These are phyloP conservation scores for Portunus trituberculatus DNA, from an alignment of 1,140 invertebrate species.

Conservation along the genomic window DNA sequence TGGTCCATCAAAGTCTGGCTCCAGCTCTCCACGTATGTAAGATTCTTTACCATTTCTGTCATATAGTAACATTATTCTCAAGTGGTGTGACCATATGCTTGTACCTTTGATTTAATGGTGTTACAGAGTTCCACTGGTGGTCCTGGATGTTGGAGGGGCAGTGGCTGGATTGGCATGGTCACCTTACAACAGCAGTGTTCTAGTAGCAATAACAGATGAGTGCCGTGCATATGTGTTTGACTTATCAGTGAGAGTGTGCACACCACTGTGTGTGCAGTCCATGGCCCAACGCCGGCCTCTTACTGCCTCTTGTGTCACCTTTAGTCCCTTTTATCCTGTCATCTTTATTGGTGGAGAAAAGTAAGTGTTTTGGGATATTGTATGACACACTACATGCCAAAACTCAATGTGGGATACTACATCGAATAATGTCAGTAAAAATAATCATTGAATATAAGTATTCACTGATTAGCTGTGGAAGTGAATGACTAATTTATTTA, in stretches of 20 bases:
- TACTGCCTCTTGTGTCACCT: constrained; percentile 91
- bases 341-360: constrained; percentile 88
- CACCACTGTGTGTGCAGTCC: constrained; percentile 92
- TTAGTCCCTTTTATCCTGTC: constrained; percentile 92
- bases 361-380: neutral
- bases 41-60: neutral
- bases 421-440: neutral
- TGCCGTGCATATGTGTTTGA: constrained; percentile 95
- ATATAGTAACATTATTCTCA: neutral
- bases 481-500: neutral
- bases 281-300: constrained; percentile 91
- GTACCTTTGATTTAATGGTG: neutral
- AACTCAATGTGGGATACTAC: neutral
- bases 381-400: neutral
- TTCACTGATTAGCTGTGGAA: neutral
- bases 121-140: constrained; percentile 87
- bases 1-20: constrained; percentile 98
- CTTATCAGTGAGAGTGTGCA: constrained; percentile 95
- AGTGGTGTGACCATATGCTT: neutral
- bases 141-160: constrained; percentile 93
- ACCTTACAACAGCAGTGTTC: constrained; percentile 95
- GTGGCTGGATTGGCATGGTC: constrained; percentile 97
- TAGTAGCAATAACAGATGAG: constrained; percentile 94
- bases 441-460: neutral
- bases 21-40: constrained; percentile 80